Percentiles rank a stretch among this genome's conserved stretches.
Conservation (phyloP, 2,888 invertebrate genomes). For the Rotaria socialis region DNA sequence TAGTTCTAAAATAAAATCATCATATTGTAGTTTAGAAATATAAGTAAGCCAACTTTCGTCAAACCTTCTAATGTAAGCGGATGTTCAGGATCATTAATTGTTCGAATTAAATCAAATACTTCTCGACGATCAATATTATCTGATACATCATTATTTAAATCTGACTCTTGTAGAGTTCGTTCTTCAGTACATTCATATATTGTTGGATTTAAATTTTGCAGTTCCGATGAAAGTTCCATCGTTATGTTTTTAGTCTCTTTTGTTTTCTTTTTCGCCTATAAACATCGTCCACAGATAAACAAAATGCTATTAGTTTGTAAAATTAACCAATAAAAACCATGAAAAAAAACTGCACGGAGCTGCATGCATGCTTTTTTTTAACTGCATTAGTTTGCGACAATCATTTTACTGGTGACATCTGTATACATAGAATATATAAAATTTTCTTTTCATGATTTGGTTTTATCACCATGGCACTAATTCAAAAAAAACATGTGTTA, state of each 20-base stretch:
- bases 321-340: not conserved
- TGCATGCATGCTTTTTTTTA: too few relatives aligned
- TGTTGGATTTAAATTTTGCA: constrained; percentile 43
- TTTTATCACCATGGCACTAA: too few relatives aligned
- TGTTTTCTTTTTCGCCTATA: not conserved
- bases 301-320: not conserved
- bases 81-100: constrained; percentile 95
- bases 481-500: too few relatives aligned
- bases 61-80: constrained; percentile 77
- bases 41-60: too few relatives aligned
- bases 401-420: too few relatives aligned
- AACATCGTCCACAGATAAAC: not conserved
- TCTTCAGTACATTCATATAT: constrained; percentile 40
- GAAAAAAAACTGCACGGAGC: not conserved
- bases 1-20: constrained; percentile 10
- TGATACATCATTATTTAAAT: constrained; percentile 40
- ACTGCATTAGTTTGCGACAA: too few relatives aligned
- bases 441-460: too few relatives aligned
- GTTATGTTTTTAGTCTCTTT: not conserved
- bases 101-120: constrained; percentile 72
- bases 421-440: too few relatives aligned
- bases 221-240: not conserved
- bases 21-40: not conserved
- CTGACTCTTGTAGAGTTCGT: constrained; percentile 35
- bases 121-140: constrained; percentile 43